Percentiles rank a stretch among this genome's conserved stretches.
Evolutionary conservation across 2,113 vertebrate genomes (phyloP).

Genomic region (Henicopernis longicauda): DNA sequence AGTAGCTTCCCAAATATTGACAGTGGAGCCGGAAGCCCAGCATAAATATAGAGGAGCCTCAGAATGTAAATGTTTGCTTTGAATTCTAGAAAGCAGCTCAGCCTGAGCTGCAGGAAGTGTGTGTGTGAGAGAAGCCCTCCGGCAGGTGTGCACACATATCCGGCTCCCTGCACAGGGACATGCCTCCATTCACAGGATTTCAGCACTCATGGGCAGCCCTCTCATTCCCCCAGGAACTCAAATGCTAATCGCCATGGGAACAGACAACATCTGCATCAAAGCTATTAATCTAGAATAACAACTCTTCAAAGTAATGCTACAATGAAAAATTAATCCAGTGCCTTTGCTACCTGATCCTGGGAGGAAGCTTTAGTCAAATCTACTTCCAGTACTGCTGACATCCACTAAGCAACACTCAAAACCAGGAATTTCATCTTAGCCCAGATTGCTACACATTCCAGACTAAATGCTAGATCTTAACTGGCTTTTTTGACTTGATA

Average conservation of each 20-base stretch:
- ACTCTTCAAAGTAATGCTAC: background rate
- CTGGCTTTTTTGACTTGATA: background rate
- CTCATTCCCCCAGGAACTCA: background rate
- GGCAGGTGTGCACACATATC: slow-evolving; percentile 1
- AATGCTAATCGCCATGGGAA: background rate
- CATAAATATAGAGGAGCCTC: slow-evolving; percentile 52
- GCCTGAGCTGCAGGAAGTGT: background rate
- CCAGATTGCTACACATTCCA: background rate
- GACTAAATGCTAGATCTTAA: background rate
- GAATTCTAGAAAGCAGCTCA: background rate
- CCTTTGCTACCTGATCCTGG: background rate
- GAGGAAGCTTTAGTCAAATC: background rate
- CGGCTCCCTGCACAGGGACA: background rate
- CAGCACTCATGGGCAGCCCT: background rate
- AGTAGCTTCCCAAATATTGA: slow-evolving; percentile 50
- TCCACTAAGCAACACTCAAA: slow-evolving; percentile 16
- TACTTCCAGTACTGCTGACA: background rate
- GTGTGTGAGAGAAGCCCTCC: background rate
- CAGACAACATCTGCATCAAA: background rate
- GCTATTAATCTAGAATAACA: background rate
- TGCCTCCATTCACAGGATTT: background rate
- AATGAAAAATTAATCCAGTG: background rate
- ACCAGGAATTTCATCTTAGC: background rate
- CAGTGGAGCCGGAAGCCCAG: slow-evolving; percentile 3
- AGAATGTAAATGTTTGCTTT: slow-evolving; percentile 60